Evolutionary conservation across 2,888 invertebrate genomes (phyloP), one percentile per base, ranked within the genome.

Genomic region (Zaprionus lineosus): DNA sequence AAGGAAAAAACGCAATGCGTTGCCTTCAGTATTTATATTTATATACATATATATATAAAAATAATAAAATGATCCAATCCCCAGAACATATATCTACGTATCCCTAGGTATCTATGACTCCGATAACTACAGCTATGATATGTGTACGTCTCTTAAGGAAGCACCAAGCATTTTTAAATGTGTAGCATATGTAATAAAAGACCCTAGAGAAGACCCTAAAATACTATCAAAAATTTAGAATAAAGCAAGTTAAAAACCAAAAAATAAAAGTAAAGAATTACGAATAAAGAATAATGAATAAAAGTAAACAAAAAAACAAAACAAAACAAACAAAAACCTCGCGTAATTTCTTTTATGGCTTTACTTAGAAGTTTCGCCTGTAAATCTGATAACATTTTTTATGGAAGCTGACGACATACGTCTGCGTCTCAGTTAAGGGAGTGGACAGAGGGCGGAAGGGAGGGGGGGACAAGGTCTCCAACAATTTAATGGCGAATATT

Each of bases 401-500:
- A 79, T 79, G 84, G 82, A 82, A 71, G 84, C 82, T 78, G 84
- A 78, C 83, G 69, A 78, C 81, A 76, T 71, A 73, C 66, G 63
- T 39, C 57, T 44, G 48, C 55, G 34, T 46, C 56, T 36, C 46
- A 36, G 19, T 14, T 28, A 12, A 41, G 61, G 60, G 48, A n/a
- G n/a, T n/a, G n/a, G n/a, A n/a, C n/a, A n/a, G n/a, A n/a, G n/a
- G n/a, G n/a, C n/a, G n/a, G n/a, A n/a, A n/a, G n/a, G n/a, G n/a
- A n/a, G n/a, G n/a, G n/a, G n/a, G n/a, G n/a, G n/a, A n/a, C n/a
- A 15, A 0, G 16, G 57, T 72, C 71, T 56, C 59, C 68, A 68
- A 79, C 60, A 74, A 66, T 83, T 86, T 87, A 77, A 87, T 88
- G 86, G 88, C 87, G 76, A 88, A 85, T 83, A 85, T 87, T 85